These are phyloP conservation scores for Sinocyclocheilus grahami DNA, from an alignment of 2,113 vertebrate species.

Conservation along the genomic window DNA sequence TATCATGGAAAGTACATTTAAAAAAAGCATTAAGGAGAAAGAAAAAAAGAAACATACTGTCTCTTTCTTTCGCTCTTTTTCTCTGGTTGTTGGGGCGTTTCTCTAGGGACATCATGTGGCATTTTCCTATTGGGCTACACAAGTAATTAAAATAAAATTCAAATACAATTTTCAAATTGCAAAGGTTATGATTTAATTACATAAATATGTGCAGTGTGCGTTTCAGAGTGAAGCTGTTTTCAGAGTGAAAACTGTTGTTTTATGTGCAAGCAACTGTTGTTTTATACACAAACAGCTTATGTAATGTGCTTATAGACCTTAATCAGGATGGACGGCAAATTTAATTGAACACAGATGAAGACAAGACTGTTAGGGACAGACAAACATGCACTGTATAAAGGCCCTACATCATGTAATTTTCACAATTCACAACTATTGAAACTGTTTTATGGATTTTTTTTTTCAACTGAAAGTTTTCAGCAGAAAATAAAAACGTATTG, in stretches of 20 bases:
- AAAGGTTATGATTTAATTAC: not conserved
- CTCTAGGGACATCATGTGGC: not conserved
- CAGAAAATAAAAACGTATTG: not conserved
- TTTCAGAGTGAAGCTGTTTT: not conserved
- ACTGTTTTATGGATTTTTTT: too few species aligned
- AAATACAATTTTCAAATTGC: not conserved
- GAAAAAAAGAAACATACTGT: not conserved
- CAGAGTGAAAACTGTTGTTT: not conserved
- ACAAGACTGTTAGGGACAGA: too few species aligned
- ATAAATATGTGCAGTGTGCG: not conserved
- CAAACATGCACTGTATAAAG: too few species aligned
- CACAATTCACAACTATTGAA: too few species aligned
- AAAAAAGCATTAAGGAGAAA: not conserved
- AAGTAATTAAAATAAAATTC: not conserved
- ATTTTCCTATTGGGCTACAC: not conserved
- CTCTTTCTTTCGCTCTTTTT: not conserved
- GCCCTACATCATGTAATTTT: too few species aligned
- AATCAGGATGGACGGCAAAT: too few species aligned
- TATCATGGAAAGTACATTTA: slow-evolving; percentile 30
- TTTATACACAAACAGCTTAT: too few species aligned
- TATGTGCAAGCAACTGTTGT: not conserved
- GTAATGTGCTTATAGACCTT: too few species aligned
- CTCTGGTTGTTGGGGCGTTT: not conserved
- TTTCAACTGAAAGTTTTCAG: too few species aligned
- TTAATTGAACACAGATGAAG: too few species aligned